phyloP scores from a whole-genome alignment of 2,888 invertebrate genomes.

The Parthenolecanium corni region DNA sequence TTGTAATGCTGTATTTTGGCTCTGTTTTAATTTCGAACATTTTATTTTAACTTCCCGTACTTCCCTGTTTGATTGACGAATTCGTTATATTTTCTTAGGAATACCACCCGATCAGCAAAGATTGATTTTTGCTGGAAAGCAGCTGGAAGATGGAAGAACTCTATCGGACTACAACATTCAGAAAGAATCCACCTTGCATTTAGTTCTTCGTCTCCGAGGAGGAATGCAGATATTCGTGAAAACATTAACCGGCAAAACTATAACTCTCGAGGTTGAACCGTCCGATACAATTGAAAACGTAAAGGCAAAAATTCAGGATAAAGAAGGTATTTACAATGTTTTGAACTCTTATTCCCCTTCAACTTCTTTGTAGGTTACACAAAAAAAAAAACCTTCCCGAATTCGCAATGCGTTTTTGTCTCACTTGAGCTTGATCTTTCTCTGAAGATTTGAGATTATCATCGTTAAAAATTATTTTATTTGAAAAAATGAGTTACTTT shows the following conservation, averaged over 20 bases:
- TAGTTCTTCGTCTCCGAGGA: slow-evolving; percentile 45
- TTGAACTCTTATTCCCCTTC: slow-evolving; percentile 36
- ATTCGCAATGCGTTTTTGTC: no score
- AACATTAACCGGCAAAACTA: slow-evolving; percentile 87
- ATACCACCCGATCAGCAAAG: slow-evolving; percentile 42
- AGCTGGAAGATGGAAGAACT: slow-evolving; percentile 48
- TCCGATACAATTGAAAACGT: slow-evolving; percentile 92
- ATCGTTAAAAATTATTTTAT: no score
- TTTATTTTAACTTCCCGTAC: no score
- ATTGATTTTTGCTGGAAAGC: slow-evolving; percentile 47
- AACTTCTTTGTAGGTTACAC: no score
- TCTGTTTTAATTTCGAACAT: no score
- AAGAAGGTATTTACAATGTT: slow-evolving; percentile 49
- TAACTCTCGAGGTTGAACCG: slow-evolving; percentile 84
- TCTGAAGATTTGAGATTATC: no score
- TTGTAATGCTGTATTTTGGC: no score
- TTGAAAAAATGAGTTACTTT: no score
- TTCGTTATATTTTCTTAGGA: no score
- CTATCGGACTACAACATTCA: slow-evolving; percentile 48
- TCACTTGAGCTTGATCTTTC: no score
- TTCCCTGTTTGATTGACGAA: no score
- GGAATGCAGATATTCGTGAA: slow-evolving; percentile 95
- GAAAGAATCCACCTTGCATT: slow-evolving; percentile 43
- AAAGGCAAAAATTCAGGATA: slow-evolving; percentile 82
- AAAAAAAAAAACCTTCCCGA: no score